Evolutionary conservation across 2,888 invertebrate species (phyloP).

Genomic region (Silvanus unidentatus): DNA sequence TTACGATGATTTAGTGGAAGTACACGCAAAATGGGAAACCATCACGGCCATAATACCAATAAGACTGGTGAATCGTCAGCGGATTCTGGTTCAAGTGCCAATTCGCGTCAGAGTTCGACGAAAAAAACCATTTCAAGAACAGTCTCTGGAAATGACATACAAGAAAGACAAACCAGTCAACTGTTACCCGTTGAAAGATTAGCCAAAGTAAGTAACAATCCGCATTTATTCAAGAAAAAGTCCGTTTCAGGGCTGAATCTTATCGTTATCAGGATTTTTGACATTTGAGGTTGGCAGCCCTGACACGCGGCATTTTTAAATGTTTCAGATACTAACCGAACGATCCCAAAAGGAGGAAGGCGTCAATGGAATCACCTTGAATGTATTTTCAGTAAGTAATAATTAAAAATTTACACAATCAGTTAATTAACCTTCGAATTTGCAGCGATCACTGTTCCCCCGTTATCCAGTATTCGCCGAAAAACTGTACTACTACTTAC

Average conservation of each 20-base stretch:
- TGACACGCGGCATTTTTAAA: slow-evolving; percentile 12
- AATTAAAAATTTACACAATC: not conserved
- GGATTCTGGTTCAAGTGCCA: slow-evolving; percentile 31
- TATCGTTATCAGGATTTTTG: too few relatives aligned
- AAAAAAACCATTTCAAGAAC: slow-evolving; percentile 56
- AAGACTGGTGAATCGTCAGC: slow-evolving; percentile 32
- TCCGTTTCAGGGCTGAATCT: too few relatives aligned
- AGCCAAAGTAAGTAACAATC: slow-evolving; percentile 5
- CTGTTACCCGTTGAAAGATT: slow-evolving; percentile 67
- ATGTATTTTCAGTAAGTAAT: slow-evolving; percentile 55
- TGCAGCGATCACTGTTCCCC: slow-evolving; percentile 72
- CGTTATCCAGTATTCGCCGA: slow-evolving; percentile 66
- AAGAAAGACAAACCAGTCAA: slow-evolving; percentile 54
- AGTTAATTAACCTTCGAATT: slow-evolving; percentile 14
- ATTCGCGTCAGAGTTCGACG: slow-evolving; percentile 35
- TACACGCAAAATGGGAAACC: slow-evolving; percentile 39
- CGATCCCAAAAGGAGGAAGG: slow-evolving; percentile 65
- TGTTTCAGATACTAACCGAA: slow-evolving; percentile 60
- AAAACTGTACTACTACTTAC: slow-evolving; percentile 62
- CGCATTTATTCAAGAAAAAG: too few relatives aligned
- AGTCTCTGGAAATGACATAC: slow-evolving; percentile 62
- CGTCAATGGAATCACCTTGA: slow-evolving; percentile 63
- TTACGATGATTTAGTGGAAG: not conserved
- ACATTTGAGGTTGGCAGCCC: slow-evolving; percentile 10
- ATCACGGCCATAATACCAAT: slow-evolving; percentile 37